Percentiles rank a stretch among this genome's conserved stretches.
phyloP scores from a whole-genome alignment of 2,888 invertebrate genomes.

The Xylota segnis region DNA sequence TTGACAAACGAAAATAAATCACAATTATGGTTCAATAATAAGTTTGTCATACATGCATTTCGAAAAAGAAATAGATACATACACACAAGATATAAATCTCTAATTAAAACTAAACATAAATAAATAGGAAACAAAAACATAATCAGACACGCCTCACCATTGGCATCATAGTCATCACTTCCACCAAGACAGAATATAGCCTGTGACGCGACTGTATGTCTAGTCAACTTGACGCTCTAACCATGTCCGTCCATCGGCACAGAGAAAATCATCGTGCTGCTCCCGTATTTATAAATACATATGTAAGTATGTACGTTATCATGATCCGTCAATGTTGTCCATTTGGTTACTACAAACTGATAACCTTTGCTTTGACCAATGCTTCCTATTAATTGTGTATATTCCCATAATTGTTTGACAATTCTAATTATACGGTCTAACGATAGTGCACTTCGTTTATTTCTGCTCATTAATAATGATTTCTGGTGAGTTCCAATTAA shows the following conservation, averaged over 20 bases:
- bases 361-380: constrained; percentile 61
- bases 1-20: not conserved
- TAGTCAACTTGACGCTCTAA: constrained; percentile 55
- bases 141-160: constrained; percentile 11
- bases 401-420: constrained; percentile 74
- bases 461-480: constrained; percentile 49
- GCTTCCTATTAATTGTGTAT: constrained; percentile 65
- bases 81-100: not conserved
- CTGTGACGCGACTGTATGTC: constrained; percentile 47
- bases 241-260: constrained; percentile 13
- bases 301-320: no score
- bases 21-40: no score
- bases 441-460: constrained; percentile 47
- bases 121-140: not conserved
- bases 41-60: not conserved
- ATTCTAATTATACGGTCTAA: constrained; percentile 71
- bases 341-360: constrained; percentile 15
- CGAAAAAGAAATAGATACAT: not conserved
- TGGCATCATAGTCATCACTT: not conserved
- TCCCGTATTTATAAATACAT: constrained; percentile 14
- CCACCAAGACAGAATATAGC: not conserved
- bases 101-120: not conserved
- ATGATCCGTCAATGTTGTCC: constrained; percentile 38
- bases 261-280: constrained; percentile 7
- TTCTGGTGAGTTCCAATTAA: constrained; percentile 20